phyloP scores from a whole-genome alignment of 1,140 invertebrate genomes.

The Caligus rogercresseyi region DNA sequence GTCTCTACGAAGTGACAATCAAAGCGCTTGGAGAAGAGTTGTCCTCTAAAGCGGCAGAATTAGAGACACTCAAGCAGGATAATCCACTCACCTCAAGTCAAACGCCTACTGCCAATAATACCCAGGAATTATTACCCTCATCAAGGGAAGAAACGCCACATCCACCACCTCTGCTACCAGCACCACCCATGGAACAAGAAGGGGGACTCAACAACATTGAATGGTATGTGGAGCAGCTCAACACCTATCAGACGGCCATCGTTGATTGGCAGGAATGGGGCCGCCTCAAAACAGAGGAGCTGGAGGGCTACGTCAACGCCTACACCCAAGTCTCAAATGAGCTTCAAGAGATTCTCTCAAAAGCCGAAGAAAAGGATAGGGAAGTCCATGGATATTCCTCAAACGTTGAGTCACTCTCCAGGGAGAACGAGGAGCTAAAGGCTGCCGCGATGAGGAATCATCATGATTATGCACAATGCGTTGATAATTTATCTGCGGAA shows the following conservation, averaged over 20 bases:
- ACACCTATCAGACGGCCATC: conserved; percentile 8
- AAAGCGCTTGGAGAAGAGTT: background rate
- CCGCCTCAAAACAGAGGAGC: conserved; percentile 3
- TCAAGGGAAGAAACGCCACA: background rate
- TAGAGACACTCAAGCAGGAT: background rate
- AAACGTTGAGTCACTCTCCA: background rate
- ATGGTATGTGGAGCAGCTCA: background rate
- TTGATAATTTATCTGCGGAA: no score
- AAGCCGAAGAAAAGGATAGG: background rate
- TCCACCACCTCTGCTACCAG: background rate
- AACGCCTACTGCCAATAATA: no score
- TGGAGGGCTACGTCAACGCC: background rate
- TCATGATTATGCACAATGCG: no score
- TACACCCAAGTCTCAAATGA: background rate
- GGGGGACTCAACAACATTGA: background rate
- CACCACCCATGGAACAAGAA: background rate
- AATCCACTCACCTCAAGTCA: no score
- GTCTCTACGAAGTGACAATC: background rate
- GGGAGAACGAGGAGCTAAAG: background rate
- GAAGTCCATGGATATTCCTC: background rate
- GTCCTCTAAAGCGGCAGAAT: background rate
- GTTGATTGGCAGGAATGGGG: conserved; percentile 16
- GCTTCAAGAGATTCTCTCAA: background rate
- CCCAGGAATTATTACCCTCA: background rate
- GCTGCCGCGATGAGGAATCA: no score